Evolutionary conservation across 2,113 vertebrate species (phyloP).

Genomic region (Psammodynastes pulverulentus): DNA sequence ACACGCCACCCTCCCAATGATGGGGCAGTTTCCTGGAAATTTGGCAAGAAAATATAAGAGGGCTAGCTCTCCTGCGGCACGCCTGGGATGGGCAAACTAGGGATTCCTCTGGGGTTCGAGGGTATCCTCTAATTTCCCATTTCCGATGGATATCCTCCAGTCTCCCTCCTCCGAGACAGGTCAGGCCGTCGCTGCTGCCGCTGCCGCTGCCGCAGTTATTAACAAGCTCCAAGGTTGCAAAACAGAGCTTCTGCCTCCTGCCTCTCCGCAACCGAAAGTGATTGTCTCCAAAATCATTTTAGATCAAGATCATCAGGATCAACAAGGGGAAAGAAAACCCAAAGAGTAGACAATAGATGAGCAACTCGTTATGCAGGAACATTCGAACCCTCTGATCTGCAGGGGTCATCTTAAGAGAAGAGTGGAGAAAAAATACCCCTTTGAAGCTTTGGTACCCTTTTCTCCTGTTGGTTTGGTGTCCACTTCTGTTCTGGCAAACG

Average conservation of each 20-base stretch:
- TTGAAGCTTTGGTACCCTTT: background rate
- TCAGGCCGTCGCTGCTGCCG: background rate
- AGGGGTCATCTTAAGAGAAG: background rate
- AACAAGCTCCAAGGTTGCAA: background rate
- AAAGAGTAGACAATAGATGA: slow-evolving; percentile 34
- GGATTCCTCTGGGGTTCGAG: background rate
- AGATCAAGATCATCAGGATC: slow-evolving; percentile 42
- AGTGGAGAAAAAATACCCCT: too few relatives aligned
- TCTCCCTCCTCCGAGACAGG: background rate
- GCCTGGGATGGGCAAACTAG: background rate
- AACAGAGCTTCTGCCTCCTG: slow-evolving; percentile 3
- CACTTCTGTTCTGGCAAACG: too few relatives aligned
- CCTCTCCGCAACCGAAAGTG: background rate
- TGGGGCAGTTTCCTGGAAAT: background rate
- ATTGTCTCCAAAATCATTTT: slow-evolving; percentile 26
- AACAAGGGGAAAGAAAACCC: slow-evolving; percentile 46
- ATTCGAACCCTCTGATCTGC: background rate
- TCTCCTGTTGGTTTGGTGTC: background rate
- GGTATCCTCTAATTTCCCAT: background rate
- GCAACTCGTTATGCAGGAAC: slow-evolving; percentile 23
- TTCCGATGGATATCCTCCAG: background rate
- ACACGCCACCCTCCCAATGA: background rate
- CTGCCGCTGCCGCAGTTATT: background rate
- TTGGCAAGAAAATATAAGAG: too few relatives aligned
- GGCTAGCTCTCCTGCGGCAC: background rate